Base-by-base conservation (phyloP, 2,113 vertebrate genomes). In the Sebastes fasciatus region DNA sequence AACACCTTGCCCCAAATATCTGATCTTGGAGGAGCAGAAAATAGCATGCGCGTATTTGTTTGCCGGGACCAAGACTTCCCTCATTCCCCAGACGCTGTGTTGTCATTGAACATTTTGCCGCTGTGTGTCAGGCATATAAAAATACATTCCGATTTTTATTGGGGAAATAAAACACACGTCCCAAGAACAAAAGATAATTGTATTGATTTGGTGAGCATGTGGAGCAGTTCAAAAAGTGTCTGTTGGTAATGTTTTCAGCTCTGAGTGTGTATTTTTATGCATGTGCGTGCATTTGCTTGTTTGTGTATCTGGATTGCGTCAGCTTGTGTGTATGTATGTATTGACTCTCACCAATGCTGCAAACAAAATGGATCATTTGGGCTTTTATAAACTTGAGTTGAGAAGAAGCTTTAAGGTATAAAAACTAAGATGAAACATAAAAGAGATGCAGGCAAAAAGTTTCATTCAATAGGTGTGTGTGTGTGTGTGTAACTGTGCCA, bases 1-100 rank as follows among this genome's bases (percentile, higher is more conserved):
- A 92, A 95, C 93, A 95, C 94, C 94, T 94, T 94, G 94, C 92
- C 94, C 94, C 91, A 94, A 95, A 94, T 95, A 95, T 87, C 92
- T 94, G 94, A 93, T 94, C 94, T 92, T 88, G 89, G 90, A 91
- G 91, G 74, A 88, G 93, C 90, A 93, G 89, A 94, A 94, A 94
- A 94, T 94, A 95, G 90, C 90, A 90, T 86, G 80, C 80, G 49
- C 43, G 83, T 91, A 89, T 95, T 92, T 94, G 93, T 94, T 94
- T 94, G 94, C 88, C 45, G 89, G 92, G 86, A 92, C 85, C 79
- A 86, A 91, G 88, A 86, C 86, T 91, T 88, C 73, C 86, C 83
- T 92, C 72, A 10, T 86, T 94, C 91, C 94, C 93, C 77, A 86
- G 91, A 92, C 82, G 46, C 78, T 58, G 76, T 83, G 82, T 89